A percentile compares a stretch with the other conserved stretches of the same genome.
These are phyloP conservation scores for Tenthredo livida DNA, from an alignment of 2,888 invertebrate species.

Conservation along the genomic window DNA sequence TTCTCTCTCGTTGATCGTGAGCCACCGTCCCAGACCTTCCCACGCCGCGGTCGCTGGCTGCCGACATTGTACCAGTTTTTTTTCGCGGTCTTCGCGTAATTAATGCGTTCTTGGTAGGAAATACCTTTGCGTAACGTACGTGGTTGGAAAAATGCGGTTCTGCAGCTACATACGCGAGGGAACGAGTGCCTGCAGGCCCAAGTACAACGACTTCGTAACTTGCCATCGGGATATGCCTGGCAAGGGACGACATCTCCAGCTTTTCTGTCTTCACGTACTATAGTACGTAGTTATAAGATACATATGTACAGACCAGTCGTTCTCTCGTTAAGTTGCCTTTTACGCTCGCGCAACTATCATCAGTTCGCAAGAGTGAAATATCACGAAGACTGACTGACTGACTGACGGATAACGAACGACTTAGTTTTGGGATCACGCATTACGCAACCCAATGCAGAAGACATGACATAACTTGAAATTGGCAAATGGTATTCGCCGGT, in stretches of 20 bases:
- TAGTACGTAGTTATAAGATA: background rate
- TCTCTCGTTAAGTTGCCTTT: background rate
- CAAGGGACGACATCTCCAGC: background rate
- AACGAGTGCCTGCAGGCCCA: background rate
- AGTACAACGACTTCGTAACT: slow-evolving; percentile 4
- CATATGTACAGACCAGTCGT: background rate
- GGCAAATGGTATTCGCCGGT: background rate
- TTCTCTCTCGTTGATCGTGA: slow-evolving; percentile 18
- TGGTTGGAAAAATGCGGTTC: background rate
- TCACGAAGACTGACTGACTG: background rate
- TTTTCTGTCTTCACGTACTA: background rate
- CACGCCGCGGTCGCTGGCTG: slow-evolving; percentile 34
- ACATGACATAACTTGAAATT: background rate
- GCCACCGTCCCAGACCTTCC: slow-evolving; percentile 38
- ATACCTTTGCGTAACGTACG: slow-evolving; percentile 46
- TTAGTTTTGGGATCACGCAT: slow-evolving; percentile 14
- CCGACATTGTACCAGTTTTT: slow-evolving; percentile 40
- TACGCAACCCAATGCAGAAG: background rate
- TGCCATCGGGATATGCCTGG: background rate
- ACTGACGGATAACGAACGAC: slow-evolving; percentile 33
- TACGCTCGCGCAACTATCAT: background rate
- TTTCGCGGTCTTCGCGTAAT: slow-evolving; percentile 34
- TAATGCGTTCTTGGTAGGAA: slow-evolving; percentile 47
- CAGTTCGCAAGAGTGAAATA: slow-evolving; percentile 13
- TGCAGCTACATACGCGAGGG: background rate